phyloP scores from a whole-genome alignment of 1,140 invertebrate species.

The Aphelenchoides avenae region DNA sequence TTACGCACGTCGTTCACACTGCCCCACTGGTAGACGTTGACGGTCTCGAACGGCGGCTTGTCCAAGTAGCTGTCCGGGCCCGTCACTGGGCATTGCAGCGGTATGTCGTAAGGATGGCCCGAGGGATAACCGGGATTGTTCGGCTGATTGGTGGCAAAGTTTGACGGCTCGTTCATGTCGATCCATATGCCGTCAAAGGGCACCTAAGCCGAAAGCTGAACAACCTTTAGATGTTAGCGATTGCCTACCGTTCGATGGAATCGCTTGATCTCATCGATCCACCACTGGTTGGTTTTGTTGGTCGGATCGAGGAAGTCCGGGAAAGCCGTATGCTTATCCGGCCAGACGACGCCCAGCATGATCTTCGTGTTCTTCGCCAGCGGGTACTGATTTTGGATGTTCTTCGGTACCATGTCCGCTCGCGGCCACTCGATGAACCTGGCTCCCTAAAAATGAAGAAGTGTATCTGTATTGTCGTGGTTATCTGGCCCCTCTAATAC shows the following conservation, averaged over 20 bases:
- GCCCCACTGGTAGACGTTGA: conserved; percentile 17
- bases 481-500: too few relatives aligned
- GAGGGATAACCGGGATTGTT: too few relatives aligned
- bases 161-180: conserved; percentile 54
- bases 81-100: conserved; percentile 14
- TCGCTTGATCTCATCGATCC: conserved; percentile 34
- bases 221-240: conserved; percentile 5
- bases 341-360: conserved; percentile 59
- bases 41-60: conserved; percentile 49
- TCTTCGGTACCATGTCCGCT: conserved; percentile 17
- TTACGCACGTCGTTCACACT: too few relatives aligned
- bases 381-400: conserved; percentile 40
- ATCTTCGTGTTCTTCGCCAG: conserved; percentile 36
- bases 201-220: conserved; percentile 8
- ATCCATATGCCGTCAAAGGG: conserved; percentile 48
- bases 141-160: too few relatives aligned
- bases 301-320: conserved; percentile 58
- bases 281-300: conserved; percentile 34
- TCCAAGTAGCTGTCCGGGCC: conserved; percentile 32
- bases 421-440: conserved; percentile 39
- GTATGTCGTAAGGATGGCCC: conserved; percentile 18
- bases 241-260: conserved; percentile 23
- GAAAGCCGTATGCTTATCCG: conserved; percentile 48
- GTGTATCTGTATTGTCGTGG: too few relatives aligned
- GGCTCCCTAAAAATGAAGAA: too few relatives aligned